phyloP scores from a whole-genome alignment of 2,888 invertebrate species.

The Caenorhabditis sulstoni region DNA sequence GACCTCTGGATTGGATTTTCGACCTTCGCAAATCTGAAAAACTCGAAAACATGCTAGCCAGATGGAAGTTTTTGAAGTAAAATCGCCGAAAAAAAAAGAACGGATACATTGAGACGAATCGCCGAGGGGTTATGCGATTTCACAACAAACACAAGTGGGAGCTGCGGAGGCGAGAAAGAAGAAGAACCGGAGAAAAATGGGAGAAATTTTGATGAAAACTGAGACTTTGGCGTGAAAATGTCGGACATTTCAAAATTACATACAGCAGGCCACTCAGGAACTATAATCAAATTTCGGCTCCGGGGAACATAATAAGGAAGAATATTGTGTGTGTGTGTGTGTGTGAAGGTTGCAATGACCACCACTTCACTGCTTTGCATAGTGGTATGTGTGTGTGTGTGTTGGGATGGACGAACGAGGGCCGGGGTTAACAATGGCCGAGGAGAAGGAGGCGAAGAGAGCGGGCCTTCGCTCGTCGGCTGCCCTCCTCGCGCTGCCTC shows the following conservation, averaged over 20 bases:
- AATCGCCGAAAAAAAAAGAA: constrained; percentile 9
- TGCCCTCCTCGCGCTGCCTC: constrained; percentile 25
- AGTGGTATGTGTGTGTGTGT: constrained; percentile 17
- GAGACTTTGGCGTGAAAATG: constrained; percentile 16
- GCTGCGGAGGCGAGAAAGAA: background rate
- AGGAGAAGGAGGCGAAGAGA: background rate
- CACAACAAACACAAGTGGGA: constrained; percentile 47
- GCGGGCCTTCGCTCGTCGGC: constrained; percentile 34
- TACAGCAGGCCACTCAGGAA: background rate
- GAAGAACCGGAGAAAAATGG: constrained; percentile 18
- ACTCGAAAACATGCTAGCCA: background rate
- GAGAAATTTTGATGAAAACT: constrained; percentile 11
- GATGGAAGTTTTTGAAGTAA: background rate
- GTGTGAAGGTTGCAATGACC: constrained; percentile 28
- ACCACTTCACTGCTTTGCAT: constrained; percentile 58
- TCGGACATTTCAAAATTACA: too few relatives aligned
- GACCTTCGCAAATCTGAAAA: constrained; percentile 23
- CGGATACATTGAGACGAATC: constrained; percentile 23
- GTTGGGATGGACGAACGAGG: constrained; percentile 26
- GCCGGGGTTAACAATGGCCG: constrained; percentile 60
- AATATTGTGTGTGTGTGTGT: constrained; percentile 12
- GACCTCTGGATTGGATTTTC: background rate
- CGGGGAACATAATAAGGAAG: constrained; percentile 6
- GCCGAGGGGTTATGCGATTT: constrained; percentile 45
- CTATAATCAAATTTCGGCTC: background rate